Evolutionary conservation across 2,113 vertebrate species (phyloP).

Genomic region (Pyxicephalus adspersus): DNA sequence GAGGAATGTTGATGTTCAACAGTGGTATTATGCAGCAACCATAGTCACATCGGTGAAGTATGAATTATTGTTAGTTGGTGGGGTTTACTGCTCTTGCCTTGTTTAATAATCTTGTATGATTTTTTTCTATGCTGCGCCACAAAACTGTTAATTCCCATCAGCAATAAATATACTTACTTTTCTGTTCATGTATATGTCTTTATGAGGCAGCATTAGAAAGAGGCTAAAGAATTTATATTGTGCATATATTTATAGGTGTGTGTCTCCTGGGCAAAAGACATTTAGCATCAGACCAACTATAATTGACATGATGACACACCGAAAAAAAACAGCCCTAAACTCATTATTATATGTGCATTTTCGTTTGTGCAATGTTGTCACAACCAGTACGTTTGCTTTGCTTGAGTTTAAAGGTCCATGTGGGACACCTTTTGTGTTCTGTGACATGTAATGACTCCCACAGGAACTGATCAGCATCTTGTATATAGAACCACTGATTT

Average conservation of each 20-base stretch:
- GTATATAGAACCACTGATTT: conserved; percentile 44
- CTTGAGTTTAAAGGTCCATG: neutral
- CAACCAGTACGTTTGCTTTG: conserved; percentile 6
- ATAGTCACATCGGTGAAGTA: too few relatives aligned
- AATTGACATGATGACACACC: neutral
- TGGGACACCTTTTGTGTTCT: conserved; percentile 18
- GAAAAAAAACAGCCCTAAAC: neutral
- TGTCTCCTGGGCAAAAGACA: neutral
- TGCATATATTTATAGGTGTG: neutral
- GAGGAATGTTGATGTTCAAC: too few relatives aligned
- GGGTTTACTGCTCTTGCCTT: too few relatives aligned
- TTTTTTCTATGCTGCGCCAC: too few relatives aligned
- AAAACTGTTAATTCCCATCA: too few relatives aligned
- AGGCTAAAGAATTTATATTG: too few relatives aligned
- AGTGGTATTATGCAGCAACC: too few relatives aligned
- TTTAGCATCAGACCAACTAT: neutral
- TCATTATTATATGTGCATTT: neutral
- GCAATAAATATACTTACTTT: too few relatives aligned
- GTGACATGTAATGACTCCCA: conserved; percentile 52
- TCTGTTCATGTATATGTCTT: too few relatives aligned
- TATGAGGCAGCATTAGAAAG: too few relatives aligned
- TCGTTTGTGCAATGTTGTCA: neutral
- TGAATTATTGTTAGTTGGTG: too few relatives aligned
- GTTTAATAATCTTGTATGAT: too few relatives aligned
- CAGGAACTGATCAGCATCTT: conserved; percentile 38